Percentiles rank a stretch among this genome's conserved stretches.
Conservation (phyloP, 2,888 invertebrate species). For the Caradrina clavipalpis region DNA sequence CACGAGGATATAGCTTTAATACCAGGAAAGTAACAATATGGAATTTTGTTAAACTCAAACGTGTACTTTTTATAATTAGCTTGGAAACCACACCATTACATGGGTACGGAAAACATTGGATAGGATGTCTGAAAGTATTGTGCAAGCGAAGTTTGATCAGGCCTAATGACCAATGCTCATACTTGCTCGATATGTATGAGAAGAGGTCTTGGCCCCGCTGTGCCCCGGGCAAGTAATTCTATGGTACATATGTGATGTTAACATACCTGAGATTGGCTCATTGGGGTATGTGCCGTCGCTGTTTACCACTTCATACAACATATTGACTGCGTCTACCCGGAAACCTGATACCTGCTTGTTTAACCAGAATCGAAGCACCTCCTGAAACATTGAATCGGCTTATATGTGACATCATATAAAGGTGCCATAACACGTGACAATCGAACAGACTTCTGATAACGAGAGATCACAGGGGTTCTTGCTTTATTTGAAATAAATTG, state of each 20-base stretch:
- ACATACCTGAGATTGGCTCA: conserved; percentile 88
- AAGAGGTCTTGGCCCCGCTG: not conserved
- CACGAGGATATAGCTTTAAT: too few species aligned
- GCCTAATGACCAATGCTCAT: not conserved
- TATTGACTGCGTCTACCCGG: conserved; percentile 93
- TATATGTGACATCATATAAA: not conserved
- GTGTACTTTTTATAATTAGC: not conserved
- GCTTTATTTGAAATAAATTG: not conserved
- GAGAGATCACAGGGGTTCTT: not conserved
- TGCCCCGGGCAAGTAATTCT: not conserved
- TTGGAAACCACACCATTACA: not conserved
- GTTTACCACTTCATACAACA: conserved; percentile 81
- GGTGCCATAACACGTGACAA: too few species aligned
- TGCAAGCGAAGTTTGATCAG: not conserved
- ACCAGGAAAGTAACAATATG: too few species aligned
- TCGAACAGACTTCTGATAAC: not conserved
- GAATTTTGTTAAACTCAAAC: too few species aligned
- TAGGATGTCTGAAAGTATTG: not conserved
- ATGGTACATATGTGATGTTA: not conserved
- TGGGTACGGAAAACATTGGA: too few species aligned
- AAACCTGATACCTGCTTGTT: conserved; percentile 96
- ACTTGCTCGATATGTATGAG: not conserved
- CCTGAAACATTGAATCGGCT: conserved; percentile 79
- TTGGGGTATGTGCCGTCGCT: conserved; percentile 84
- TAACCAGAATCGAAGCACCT: conserved; percentile 94